Conservation (phyloP, 2,888 invertebrate species). For the Apodemia duryi region DNA sequence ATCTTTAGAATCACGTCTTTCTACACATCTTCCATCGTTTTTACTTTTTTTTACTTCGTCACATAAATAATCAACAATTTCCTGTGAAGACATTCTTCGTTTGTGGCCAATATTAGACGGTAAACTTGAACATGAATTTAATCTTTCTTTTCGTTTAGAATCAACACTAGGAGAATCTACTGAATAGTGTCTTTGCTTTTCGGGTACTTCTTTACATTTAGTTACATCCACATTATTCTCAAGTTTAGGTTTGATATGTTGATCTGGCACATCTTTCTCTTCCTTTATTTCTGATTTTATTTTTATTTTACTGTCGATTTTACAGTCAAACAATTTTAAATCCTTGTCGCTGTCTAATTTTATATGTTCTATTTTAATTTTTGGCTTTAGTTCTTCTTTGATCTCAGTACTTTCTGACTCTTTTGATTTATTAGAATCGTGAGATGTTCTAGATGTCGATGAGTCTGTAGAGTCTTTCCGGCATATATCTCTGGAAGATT, state of each 20-base stretch:
- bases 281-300: conserved; percentile 68
- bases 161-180: conserved; percentile 66
- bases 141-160: conserved; percentile 79
- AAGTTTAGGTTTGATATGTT: conserved; percentile 41
- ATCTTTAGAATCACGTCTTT: conserved; percentile 87
- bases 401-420: conserved; percentile 54
- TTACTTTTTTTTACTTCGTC: conserved; percentile 83
- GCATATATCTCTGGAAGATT: conserved; percentile 57
- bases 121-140: conserved; percentile 79
- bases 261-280: conserved; percentile 53
- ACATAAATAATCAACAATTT: conserved; percentile 76
- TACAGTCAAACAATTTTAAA: conserved; percentile 37
- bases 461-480: conserved; percentile 76
- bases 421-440: conserved; percentile 63
- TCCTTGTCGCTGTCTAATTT: conserved; percentile 70
- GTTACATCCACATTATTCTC: conserved; percentile 42
- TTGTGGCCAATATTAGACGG: conserved; percentile 84
- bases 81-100: conserved; percentile 88
- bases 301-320: conserved; percentile 42
- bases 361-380: conserved; percentile 58
- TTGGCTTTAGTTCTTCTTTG: conserved; percentile 60
- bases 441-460: conserved; percentile 64
- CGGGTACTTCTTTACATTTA: conserved; percentile 56
- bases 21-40: conserved; percentile 69
- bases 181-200: conserved; percentile 72